These are phyloP conservation scores for Dryas iulia DNA, from an alignment of 1,140 invertebrate genomes.

Conservation along the genomic window DNA sequence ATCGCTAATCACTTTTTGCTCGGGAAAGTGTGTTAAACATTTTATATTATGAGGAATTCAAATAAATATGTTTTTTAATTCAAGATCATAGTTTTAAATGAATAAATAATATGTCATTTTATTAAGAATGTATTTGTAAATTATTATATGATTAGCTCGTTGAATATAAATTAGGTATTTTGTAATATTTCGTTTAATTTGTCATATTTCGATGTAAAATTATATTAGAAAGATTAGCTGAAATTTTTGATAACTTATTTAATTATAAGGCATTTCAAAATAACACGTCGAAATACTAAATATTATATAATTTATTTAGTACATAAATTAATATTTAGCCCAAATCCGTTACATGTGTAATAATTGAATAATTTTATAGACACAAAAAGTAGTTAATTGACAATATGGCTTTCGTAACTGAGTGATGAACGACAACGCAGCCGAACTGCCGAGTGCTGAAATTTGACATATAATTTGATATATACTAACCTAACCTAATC, in stretches of 20 bases:
- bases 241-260: background rate
- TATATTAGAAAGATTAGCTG: background rate
- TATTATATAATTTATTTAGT: background rate
- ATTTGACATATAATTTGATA: too few species aligned
- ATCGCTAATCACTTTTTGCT: constrained; percentile 32
- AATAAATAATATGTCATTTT: background rate
- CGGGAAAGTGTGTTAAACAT: constrained; percentile 20
- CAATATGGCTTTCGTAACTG: too few species aligned
- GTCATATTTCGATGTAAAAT: background rate
- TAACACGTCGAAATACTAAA: background rate
- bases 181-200: background rate
- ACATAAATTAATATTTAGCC: too few species aligned
- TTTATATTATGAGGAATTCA: constrained; percentile 8
- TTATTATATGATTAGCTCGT: background rate
- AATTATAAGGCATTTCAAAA: background rate
- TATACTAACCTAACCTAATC: too few species aligned
- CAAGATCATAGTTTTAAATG: background rate
- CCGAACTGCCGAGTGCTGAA: too few species aligned
- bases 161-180: background rate
- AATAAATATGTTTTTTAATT: background rate
- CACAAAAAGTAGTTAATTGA: too few species aligned
- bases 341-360: too few species aligned
- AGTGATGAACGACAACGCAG: too few species aligned
- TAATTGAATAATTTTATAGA: too few species aligned
- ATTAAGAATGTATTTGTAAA: too few species aligned